Evolutionary conservation across 2,888 invertebrate species (phyloP), one percentile per base, ranked within the genome.

Genomic region (Gasteruption jaculator): DNA sequence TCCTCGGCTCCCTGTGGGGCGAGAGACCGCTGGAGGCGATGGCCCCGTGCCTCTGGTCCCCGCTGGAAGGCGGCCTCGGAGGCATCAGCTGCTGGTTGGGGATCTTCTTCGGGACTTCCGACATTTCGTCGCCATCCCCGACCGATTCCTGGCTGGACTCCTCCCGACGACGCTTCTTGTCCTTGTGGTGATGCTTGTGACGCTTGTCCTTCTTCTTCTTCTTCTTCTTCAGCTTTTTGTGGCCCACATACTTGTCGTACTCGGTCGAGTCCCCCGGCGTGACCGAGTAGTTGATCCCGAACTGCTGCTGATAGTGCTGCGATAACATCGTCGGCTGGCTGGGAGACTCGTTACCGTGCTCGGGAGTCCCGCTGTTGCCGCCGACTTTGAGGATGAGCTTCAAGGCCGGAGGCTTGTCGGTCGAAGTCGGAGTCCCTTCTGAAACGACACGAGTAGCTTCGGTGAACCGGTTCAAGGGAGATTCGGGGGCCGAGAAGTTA

Each of bases 181-280:
- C 79, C 57, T 80, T 83, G 57, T 85, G 83, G 60, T 85, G 83
- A 60, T 83, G 83, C 47, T 84, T 83, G 58, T 85, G 83, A 48
- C 83, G 81, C 57, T 83, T 81, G 56, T 81, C 80, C 66, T 85
- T 86, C 71, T 86, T 86, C 73, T 86, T 86, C 69, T 86, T 86
- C 63, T 86, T 86, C 70, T 86, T 86, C 60, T 86, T 85, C 0
- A 82, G 76, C 59, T 85, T 85, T 52, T 85, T 85, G 54, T 83
- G 83, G 3, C 65, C 67, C 38, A 68, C 38, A 39, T 68, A 69
- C 38, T 59, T 58, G 20, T 70, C 70, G 27, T 65, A 68, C 31
- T 71, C 69, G n/a, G n/a, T n/a, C 1, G 63, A 52, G 8, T 70
- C 69, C 3, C 65, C 61, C 20, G 61, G 64, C 1, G 63, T 60